These are phyloP conservation scores for Ophiodon elongatus DNA, from an alignment of 2,113 vertebrate species.

Conservation along the genomic window DNA sequence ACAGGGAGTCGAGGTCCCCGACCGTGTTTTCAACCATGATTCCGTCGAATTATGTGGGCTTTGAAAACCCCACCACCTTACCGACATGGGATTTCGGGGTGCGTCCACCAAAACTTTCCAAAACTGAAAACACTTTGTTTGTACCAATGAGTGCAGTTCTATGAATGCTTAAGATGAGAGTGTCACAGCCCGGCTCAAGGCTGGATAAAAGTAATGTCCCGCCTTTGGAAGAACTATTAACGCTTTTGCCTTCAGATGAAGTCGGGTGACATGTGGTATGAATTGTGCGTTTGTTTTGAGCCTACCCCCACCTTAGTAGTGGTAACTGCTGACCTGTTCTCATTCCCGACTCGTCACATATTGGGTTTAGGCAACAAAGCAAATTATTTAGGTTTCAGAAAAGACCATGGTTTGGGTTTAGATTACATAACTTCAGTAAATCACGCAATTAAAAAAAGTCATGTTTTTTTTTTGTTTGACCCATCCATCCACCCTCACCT, in stretches of 20 bases:
- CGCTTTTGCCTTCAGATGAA: not conserved
- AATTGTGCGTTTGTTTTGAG: not conserved
- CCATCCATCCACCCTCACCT: too few species aligned
- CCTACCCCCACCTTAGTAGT: not conserved
- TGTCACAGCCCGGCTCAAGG: not conserved
- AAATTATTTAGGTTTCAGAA: not conserved
- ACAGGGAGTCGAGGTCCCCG: not conserved
- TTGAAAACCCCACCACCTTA: not conserved
- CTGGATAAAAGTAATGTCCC: not conserved
- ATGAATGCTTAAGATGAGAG: not conserved
- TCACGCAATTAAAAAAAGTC: too few species aligned
- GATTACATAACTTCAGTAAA: too few species aligned
- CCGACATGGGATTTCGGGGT: too few species aligned
- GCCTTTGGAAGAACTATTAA: not conserved
- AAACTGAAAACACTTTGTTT: not conserved
- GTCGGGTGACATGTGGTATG: not conserved
- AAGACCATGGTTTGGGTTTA: too few species aligned
- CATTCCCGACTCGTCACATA: not conserved
- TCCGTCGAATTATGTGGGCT: not conserved
- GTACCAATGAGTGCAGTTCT: not conserved
- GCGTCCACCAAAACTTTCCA: not conserved
- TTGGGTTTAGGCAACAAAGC: not conserved
- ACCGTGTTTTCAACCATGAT: too few species aligned
- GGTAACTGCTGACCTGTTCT: not conserved
- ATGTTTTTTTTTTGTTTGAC: too few species aligned